phyloP scores from a whole-genome alignment of 1,140 invertebrate genomes.

The Conus betulinus region DNA sequence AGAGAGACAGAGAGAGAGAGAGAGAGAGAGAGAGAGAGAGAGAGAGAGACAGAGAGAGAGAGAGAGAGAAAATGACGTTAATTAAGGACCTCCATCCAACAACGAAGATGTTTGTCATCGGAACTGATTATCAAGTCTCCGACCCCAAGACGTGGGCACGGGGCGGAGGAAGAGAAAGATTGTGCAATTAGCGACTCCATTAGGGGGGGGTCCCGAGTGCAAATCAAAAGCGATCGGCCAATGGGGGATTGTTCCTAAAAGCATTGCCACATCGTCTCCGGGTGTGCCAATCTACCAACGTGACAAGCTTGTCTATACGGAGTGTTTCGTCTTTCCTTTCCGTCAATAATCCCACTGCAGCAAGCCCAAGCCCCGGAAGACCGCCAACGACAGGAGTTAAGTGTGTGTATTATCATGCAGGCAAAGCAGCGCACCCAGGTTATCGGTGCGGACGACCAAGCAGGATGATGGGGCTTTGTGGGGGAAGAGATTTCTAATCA shows the following conservation, averaged over 20 bases:
- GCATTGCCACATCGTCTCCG: neutral
- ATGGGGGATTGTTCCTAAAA: neutral
- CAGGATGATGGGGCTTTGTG: neutral
- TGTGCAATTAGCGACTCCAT: slow-evolving; percentile 7
- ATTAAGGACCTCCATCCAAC: neutral
- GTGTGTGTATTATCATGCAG: too few relatives aligned
- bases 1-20: too few relatives aligned
- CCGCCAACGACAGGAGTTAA: neutral
- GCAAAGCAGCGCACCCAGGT: too few relatives aligned
- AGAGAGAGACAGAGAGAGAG: neutral
- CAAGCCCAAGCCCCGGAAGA: neutral
- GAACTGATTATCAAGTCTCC: neutral
- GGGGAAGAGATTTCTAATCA: neutral
- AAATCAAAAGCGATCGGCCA: neutral
- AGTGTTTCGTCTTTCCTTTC: neutral
- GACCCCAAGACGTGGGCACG: neutral
- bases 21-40: neutral
- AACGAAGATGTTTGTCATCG: slow-evolving; percentile 3
- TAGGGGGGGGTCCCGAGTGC: neutral
- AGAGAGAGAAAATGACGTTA: neutral
- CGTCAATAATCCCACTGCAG: neutral
- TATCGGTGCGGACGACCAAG: too few relatives aligned
- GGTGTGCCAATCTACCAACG: neutral
- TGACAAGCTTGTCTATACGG: neutral
- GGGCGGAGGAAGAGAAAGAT: neutral